Evolutionary conservation across 2,113 vertebrate species (phyloP).

Genomic region (Antechinus stuartii): DNA sequence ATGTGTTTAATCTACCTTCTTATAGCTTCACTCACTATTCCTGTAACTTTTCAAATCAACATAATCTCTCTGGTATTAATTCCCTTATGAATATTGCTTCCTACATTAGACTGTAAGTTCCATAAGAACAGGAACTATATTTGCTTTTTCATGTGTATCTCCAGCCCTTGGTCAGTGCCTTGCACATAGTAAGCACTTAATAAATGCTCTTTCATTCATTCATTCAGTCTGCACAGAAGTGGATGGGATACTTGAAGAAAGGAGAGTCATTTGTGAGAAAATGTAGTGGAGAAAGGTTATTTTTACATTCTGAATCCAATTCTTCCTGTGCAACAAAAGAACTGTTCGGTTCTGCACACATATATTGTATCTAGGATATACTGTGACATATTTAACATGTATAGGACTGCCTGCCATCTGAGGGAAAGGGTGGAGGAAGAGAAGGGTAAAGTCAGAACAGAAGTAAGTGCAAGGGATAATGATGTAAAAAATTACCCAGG

Average conservation of each 20-base stretch:
- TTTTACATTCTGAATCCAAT: too few relatives aligned
- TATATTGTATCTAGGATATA: too few relatives aligned
- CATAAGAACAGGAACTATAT: not conserved
- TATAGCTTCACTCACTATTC: not conserved
- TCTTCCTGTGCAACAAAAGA: too few relatives aligned
- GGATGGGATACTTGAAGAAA: not conserved
- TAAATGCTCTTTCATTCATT: not conserved
- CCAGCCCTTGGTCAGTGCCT: not conserved
- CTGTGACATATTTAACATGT: too few relatives aligned
- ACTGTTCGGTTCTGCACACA: too few relatives aligned
- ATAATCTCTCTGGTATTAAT: too few relatives aligned
- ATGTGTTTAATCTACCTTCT: not conserved
- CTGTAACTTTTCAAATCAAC: not conserved
- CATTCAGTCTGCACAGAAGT: not conserved
- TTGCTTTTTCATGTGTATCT: not conserved
- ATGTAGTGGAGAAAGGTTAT: not conserved
- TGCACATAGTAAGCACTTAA: not conserved
- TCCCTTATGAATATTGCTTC: too few relatives aligned
- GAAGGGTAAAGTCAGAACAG: too few relatives aligned
- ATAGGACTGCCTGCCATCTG: too few relatives aligned
- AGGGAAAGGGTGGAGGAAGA: too few relatives aligned
- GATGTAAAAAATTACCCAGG: too few relatives aligned
- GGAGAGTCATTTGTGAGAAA: not conserved
- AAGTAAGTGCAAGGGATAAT: too few relatives aligned
- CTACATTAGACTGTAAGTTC: not conserved